Evolutionary conservation across 2,797 vertebrate genomes (phyloP).

Genomic region (Artibeus lituratus): DNA sequence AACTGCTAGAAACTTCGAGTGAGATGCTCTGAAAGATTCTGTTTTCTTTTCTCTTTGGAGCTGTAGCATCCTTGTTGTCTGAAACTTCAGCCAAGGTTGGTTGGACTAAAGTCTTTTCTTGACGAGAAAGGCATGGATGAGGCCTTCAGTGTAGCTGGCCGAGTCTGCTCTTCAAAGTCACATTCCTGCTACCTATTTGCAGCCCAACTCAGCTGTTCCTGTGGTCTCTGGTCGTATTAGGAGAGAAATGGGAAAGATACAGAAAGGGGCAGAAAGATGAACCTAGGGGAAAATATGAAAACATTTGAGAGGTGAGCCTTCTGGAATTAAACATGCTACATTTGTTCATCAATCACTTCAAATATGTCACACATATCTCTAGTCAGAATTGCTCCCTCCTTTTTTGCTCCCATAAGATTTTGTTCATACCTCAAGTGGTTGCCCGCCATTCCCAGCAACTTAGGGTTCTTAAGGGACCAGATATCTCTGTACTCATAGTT

Average conservation of each 20-base stretch:
- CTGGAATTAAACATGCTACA: neutral
- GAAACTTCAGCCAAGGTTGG: neutral
- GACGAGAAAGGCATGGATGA: neutral
- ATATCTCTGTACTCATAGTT: neutral
- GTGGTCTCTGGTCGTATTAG: neutral
- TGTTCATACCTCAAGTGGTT: neutral
- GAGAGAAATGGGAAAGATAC: neutral
- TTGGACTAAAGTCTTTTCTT: neutral
- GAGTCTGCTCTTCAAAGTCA: fast-evolving
- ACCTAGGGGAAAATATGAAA: neutral
- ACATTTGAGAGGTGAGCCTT: neutral
- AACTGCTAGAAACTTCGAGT: neutral
- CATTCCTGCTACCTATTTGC: neutral
- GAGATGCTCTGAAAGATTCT: neutral
- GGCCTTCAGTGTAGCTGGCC: fast-evolving
- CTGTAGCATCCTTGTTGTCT: neutral
- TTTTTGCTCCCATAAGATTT: neutral
- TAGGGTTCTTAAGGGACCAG: no score
- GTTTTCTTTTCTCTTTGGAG: neutral
- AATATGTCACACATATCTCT: neutral
- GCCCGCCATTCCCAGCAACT: no score
- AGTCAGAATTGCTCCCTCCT: neutral
- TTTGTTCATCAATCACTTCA: neutral
- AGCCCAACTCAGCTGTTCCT: neutral
- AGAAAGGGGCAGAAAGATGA: neutral